phyloP scores from a whole-genome alignment of 2,888 invertebrate genomes.

The Mylabris sibirica region DNA sequence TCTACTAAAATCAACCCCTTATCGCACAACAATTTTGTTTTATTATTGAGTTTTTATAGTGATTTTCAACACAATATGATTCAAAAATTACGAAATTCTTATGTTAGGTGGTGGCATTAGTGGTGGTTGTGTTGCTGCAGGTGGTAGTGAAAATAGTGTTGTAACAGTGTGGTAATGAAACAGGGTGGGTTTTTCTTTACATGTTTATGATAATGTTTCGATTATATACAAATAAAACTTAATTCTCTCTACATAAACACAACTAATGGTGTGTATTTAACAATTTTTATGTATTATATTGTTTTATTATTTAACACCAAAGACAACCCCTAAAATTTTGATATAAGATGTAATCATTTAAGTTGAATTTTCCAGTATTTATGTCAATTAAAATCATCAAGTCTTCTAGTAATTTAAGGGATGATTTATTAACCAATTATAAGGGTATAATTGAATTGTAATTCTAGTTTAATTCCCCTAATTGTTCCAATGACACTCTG shows the following conservation, averaged over 20 bases:
- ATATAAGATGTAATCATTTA: not conserved
- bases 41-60: not conserved
- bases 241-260: not conserved
- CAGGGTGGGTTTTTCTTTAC: conserved; percentile 6
- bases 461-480: not conserved
- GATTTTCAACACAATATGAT: not conserved
- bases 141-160: conserved; percentile 8
- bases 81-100: not conserved
- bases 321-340: not conserved
- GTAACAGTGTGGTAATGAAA: conserved; percentile 8
- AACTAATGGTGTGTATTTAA: not conserved
- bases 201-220: not conserved
- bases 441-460: not conserved
- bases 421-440: not conserved
- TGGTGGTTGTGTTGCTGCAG: not conserved
- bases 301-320: not conserved
- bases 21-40: not conserved
- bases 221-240: not conserved
- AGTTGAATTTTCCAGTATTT: not conserved
- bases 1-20: not conserved
- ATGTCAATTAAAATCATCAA: not conserved
- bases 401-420: not conserved
- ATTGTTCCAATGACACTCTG: not conserved
- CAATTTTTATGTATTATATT: not conserved
- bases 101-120: not conserved